Conservation (phyloP, 2,888 invertebrate genomes). For the Apamea epomidion region DNA sequence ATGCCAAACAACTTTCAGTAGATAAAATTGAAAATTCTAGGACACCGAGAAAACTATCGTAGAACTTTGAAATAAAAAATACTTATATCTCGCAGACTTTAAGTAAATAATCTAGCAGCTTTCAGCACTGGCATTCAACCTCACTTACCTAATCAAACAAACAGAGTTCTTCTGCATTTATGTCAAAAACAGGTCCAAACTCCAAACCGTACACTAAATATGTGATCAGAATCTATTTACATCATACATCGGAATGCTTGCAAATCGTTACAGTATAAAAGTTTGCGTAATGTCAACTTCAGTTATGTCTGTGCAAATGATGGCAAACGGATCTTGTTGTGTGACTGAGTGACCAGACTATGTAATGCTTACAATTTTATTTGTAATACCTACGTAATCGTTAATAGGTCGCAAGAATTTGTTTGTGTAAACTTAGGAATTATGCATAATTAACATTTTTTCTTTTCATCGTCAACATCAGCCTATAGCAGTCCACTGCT, state of each 20-base stretch:
- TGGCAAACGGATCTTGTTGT: slow-evolving; percentile 34
- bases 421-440: background rate
- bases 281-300: slow-evolving; percentile 31
- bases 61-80: background rate
- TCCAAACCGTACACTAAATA: slow-evolving; percentile 8
- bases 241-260: slow-evolving; percentile 32
- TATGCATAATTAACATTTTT: background rate
- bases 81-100: background rate
- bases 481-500: too few relatives aligned
- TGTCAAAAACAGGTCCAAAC: background rate
- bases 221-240: slow-evolving; percentile 11
- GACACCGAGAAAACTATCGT: background rate
- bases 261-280: slow-evolving; percentile 38
- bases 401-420: slow-evolving; percentile 32
- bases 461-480: background rate
- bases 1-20: background rate
- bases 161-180: background rate
- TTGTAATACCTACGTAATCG: slow-evolving; percentile 33
- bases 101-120: background rate
- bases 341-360: slow-evolving; percentile 40
- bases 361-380: slow-evolving; percentile 37
- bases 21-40: background rate
- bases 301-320: slow-evolving; percentile 41
- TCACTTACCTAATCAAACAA: background rate
- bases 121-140: background rate